Conservation (phyloP, 2,113 vertebrate genomes). For the Alosa alosa region DNA sequence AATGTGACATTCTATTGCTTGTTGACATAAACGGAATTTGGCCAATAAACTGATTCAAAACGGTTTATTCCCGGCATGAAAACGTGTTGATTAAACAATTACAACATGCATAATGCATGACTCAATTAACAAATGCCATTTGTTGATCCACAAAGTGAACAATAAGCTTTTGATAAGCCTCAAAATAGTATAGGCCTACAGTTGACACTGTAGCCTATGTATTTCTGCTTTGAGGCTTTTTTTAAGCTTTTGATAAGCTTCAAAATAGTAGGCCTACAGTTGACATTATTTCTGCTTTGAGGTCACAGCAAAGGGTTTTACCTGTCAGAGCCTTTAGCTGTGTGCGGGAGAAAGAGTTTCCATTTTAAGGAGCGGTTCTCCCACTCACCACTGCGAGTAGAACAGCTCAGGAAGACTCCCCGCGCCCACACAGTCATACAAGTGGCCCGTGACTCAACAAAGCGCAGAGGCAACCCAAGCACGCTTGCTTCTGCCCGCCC, state of each 20-base stretch:
- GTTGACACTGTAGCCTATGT: too few relatives aligned
- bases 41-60: too few relatives aligned
- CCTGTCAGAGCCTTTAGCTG: not conserved
- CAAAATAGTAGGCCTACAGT: not conserved
- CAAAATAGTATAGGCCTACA: not conserved
- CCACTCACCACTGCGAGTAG: constrained; percentile 42
- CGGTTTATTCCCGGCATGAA: too few relatives aligned
- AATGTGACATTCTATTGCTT: too few relatives aligned
- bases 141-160: not conserved
- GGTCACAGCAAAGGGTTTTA: constrained; percentile 16
- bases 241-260: not conserved
- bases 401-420: constrained; percentile 47
- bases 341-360: constrained; percentile 42
- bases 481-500: not conserved
- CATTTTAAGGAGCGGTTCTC: constrained; percentile 44
- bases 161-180: not conserved
- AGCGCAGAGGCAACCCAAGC: constrained; percentile 23
- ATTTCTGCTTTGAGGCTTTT: not conserved
- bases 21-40: too few relatives aligned
- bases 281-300: not conserved
- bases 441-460: constrained; percentile 41
- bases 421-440: constrained; percentile 40
- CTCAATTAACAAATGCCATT: not conserved
- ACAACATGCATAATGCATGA: constrained; percentile 5
- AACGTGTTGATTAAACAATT: too few relatives aligned